These are phyloP conservation scores for Cirrhinus molitorella DNA, from an alignment of 2,797 vertebrate genomes.

Conservation along the genomic window DNA sequence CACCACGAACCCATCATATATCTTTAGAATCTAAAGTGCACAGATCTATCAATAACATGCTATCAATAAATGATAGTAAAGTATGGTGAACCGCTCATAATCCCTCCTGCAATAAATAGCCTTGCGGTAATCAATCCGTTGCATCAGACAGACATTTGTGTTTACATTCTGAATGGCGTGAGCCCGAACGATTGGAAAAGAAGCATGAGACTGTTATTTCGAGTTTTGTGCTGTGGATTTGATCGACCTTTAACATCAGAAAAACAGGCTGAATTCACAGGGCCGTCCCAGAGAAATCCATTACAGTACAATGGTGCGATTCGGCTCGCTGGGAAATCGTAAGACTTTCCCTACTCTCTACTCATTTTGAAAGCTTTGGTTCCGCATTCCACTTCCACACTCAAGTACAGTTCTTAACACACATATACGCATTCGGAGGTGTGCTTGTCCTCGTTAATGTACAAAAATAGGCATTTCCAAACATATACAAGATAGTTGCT, in stretches of 20 bases:
- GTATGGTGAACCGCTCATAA: conserved; percentile 9
- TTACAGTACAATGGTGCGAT: not conserved
- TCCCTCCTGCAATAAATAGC: conserved; percentile 1
- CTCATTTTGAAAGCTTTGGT: conserved; percentile 59
- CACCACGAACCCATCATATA: conserved; percentile 55
- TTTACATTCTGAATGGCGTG: not conserved
- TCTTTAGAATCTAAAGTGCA: conserved; percentile 57
- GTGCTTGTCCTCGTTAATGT: conserved; percentile 82
- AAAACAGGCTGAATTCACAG: conserved; percentile 30
- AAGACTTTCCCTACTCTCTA: not conserved
- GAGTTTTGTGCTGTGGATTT: conserved; percentile 46
- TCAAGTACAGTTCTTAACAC: conserved; percentile 44
- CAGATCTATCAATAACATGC: conserved; percentile 62
- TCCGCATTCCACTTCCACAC: conserved; percentile 36
- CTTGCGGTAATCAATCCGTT: not conserved
- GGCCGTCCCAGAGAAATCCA: conserved; percentile 18
- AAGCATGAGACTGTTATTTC: conserved; percentile 9
- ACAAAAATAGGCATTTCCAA: conserved; percentile 81
- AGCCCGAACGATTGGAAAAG: not conserved
- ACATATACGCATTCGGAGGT: conserved; percentile 66
- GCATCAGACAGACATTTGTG: conserved; percentile 20
- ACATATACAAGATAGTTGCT: conserved; percentile 63
- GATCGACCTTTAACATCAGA: conserved; percentile 34
- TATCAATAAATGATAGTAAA: conserved; percentile 53
- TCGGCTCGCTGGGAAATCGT: not conserved